Percentiles rank a stretch among this genome's conserved stretches.
phyloP scores from a whole-genome alignment of 2,113 vertebrate species.

The Equus przewalskii region DNA sequence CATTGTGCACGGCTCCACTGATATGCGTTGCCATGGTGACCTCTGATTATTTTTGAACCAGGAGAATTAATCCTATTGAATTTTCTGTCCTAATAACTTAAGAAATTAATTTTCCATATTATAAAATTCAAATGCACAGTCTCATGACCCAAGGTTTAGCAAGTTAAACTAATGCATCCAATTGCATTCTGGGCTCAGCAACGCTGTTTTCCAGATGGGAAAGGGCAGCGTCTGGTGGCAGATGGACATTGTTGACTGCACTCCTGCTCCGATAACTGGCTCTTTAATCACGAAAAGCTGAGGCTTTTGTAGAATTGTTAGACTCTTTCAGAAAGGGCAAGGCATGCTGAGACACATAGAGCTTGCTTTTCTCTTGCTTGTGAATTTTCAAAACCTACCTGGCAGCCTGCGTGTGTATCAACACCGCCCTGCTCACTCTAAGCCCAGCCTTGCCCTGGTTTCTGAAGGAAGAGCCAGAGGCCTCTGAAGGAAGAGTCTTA shows the following conservation, averaged over 20 bases:
- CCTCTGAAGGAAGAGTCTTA: background rate
- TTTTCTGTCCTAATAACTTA: slow-evolving; percentile 81
- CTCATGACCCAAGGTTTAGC: slow-evolving; percentile 65
- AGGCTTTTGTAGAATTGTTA: slow-evolving; percentile 78
- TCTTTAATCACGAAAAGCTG: slow-evolving; percentile 80
- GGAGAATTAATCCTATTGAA: slow-evolving; percentile 71
- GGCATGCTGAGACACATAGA: background rate
- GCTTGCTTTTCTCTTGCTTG: slow-evolving; percentile 2
- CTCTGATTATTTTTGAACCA: slow-evolving; percentile 57
- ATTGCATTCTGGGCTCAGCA: slow-evolving; percentile 64
- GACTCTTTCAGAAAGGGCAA: slow-evolving; percentile 83
- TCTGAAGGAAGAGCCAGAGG: background rate
- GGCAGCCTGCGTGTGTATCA: background rate
- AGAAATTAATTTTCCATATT: slow-evolving; percentile 87
- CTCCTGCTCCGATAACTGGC: slow-evolving; percentile 26
- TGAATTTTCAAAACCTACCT: slow-evolving; percentile 4
- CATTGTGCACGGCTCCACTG: slow-evolving; percentile 36
- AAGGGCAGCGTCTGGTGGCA: slow-evolving; percentile 50
- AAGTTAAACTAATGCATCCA: slow-evolving; percentile 74
- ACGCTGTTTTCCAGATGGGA: slow-evolving; percentile 58
- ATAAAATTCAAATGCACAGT: slow-evolving; percentile 76
- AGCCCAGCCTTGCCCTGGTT: background rate
- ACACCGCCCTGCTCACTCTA: background rate
- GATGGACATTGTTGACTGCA: slow-evolving; percentile 57
- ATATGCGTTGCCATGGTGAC: slow-evolving; percentile 77